Base-by-base conservation (phyloP, 2,888 invertebrate genomes). In the Aspidiotus destructor region DNA sequence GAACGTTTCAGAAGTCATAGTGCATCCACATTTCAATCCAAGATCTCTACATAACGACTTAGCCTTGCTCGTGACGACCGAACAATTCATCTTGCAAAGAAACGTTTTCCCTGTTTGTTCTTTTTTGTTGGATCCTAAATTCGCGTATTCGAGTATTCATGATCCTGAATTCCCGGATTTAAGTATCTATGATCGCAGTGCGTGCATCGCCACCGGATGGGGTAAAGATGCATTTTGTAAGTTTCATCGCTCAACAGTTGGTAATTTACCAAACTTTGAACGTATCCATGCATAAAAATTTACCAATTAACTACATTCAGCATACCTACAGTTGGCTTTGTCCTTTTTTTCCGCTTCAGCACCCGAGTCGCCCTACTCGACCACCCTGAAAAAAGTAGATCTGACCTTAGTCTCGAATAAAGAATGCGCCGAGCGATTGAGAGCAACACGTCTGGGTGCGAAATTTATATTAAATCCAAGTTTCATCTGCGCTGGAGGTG, bases 131-230 rank as follows among this genome's bases (percentile, higher is more conserved):
- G 57, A 57, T 28, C 13, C 57, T 1, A 7, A 10, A 13, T 81
- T 82, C 69, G 28, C 28, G 28, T 28, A 28, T 28, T 28, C 28
- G 28, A 28, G 28, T 28, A 28, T 28, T 28, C 28, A 28, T 28
- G 28, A 28, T 28, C 28, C 28, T 28, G 28, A 28, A 28, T 28
- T 28, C 28, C 28, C 28, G 28, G 28, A 28, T 28, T 28, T 28
- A 28, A 28, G 28, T 28, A 28, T 28, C 28, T 77, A 79, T 70
- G 79, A 77, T 68, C 77, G 81, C 16, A 7, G 55, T 13, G 52
- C 54, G 1, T 91, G 90, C 74, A 82, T 83, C 61, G 87, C 87
- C 41, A 88, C 85, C 64, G 90, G 90, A 1, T 91, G 90, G 90
- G 90, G 90, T 7, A 89, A 88, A 76, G 81, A 84, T 71, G 76